Conservation (phyloP, 2,113 vertebrate species). For the Erpornis zantholeuca region DNA sequence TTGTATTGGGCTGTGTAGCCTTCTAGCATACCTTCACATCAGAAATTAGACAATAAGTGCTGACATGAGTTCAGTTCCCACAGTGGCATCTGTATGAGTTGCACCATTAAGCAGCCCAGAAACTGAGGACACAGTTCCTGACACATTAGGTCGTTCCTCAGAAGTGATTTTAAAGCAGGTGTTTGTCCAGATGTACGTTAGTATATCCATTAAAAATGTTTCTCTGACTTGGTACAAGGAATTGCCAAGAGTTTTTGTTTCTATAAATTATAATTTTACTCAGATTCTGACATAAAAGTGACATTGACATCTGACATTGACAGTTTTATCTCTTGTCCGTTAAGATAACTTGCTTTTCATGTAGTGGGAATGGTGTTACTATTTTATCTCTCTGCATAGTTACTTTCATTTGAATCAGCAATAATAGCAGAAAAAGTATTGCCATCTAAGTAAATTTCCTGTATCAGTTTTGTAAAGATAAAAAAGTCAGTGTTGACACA, state of each 20-base stretch:
- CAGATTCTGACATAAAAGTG: neutral
- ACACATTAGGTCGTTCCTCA: neutral
- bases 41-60: neutral
- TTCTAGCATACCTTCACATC: neutral
- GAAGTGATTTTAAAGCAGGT: neutral
- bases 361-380: neutral
- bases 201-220: neutral
- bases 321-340: neutral
- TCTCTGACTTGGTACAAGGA: neutral
- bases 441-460: neutral
- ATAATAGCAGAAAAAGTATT: neutral
- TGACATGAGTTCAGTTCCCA: neutral
- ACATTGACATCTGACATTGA: neutral
- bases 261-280: neutral
- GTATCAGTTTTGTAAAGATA: neutral
- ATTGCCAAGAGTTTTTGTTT: neutral
- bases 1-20: neutral
- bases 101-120: neutral
- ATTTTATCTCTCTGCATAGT: neutral
- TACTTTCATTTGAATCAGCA: neutral
- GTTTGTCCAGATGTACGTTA: neutral
- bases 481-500: neutral
- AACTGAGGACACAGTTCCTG: neutral
- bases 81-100: neutral
- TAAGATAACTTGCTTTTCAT: neutral